These are phyloP conservation scores for Armadillidium nasatum DNA, from an alignment of 1,140 invertebrate species.

Conservation along the genomic window DNA sequence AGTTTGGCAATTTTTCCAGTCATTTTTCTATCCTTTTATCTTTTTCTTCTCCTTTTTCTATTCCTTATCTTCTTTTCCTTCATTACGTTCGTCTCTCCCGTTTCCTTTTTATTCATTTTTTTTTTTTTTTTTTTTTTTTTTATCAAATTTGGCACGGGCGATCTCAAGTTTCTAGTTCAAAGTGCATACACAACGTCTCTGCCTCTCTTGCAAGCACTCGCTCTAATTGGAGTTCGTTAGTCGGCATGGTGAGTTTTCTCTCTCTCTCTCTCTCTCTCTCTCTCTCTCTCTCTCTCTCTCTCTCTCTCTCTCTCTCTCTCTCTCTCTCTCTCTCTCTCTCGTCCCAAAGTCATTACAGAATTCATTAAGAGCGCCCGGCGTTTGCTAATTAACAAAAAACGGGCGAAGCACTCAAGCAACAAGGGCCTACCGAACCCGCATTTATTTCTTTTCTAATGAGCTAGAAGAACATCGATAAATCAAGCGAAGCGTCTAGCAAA, in stretches of 20 bases:
- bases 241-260: conserved; percentile 37
- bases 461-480: neutral
- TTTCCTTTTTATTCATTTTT: neutral
- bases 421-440: conserved; percentile 30
- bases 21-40: neutral
- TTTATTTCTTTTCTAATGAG: conserved; percentile 31
- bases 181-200: conserved; percentile 38
- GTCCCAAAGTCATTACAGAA: conserved; percentile 42
- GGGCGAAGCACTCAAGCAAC: conserved; percentile 34
- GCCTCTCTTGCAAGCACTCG: conserved; percentile 29
- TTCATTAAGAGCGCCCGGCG: conserved; percentile 40
- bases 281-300: no score
- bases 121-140: neutral
- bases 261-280: neutral
- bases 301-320: no score
- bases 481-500: neutral
- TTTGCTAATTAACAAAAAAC: conserved; percentile 43
- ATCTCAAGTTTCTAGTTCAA: conserved; percentile 37
- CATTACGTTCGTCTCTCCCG: neutral
- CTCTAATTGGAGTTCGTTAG: conserved; percentile 42
- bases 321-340: no score
- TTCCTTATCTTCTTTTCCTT: neutral
- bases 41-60: neutral
- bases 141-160: neutral
- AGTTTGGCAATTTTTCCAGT: no score